Base-by-base conservation (phyloP, 2,888 invertebrate species). In the Drosophila prolongata region DNA sequence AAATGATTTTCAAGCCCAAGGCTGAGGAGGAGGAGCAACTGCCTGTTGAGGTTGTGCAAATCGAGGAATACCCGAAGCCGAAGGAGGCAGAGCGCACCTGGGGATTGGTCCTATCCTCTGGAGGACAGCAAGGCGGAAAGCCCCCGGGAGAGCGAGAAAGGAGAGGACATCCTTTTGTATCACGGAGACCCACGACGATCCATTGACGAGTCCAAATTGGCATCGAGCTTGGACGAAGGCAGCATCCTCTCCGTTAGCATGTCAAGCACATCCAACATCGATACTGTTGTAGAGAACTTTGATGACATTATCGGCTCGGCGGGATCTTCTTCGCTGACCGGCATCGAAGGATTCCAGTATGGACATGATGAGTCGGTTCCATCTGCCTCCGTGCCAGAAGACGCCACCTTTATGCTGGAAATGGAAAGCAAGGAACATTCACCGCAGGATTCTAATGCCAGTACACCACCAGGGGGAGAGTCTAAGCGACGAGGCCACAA, bases 1-100 rank as follows among this genome's bases (percentile, higher is more conserved):
- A 97, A 93, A 97, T 97, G 97, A 95, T 96, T 68, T 97, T 97
- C 90, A 95, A 95, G 80, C 96, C 96, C 4, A 94, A 94, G 72
- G 91, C 93, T 5, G 94, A 94, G 90, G 92, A 57, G 3, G 70
- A 65, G 1, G 81, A 79, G 24, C 93, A 93, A 91, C 92, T 75
- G 81, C 92, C 19, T 87, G 27, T 59, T 3, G 79, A 86, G 49
- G 43, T 59, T 2, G 46, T 61, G 0, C 70, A 79, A 50, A 69
- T 76, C 2, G 87, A 87, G 19, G 91, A 89, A 49, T 81, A 72
- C 71, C 68, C 89, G 0, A 87, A 87, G 50, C 79, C 83, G 2
- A 88, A 83, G 43, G 91, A 90, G 71, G 68, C 77, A 1, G 89
- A 90, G 38, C 89, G 81, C 38, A 80, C 89, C n/a, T 90, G 91